phyloP scores from a whole-genome alignment of 2,888 invertebrate genomes.

The Xestia ashworthii region DNA sequence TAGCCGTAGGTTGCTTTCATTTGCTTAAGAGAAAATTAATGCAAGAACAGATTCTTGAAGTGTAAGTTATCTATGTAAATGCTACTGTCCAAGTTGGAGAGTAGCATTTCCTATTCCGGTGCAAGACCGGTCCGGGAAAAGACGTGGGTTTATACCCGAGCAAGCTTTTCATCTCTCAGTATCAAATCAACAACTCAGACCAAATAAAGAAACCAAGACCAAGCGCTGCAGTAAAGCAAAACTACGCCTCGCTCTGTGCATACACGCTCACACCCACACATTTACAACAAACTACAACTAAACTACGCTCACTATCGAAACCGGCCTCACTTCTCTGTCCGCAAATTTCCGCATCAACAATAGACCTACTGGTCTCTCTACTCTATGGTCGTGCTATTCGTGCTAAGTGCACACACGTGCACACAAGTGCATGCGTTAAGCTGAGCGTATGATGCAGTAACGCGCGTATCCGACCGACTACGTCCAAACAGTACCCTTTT shows the following conservation, averaged over 20 bases:
- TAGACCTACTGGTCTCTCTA: neutral
- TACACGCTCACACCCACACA: too few species aligned
- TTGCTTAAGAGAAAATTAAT: neutral
- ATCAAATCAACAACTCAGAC: too few species aligned
- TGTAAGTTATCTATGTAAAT: neutral
- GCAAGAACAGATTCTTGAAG: neutral
- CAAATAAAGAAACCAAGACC: too few species aligned
- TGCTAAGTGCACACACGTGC: slow-evolving; percentile 43
- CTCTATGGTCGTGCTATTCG: neutral
- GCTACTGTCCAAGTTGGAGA: neutral
- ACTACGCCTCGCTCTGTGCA: too few species aligned
- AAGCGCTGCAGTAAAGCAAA: too few species aligned
- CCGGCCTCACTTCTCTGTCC: too few species aligned
- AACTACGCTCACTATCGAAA: too few species aligned
- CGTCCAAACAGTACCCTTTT: slow-evolving; percentile 36
- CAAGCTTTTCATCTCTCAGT: too few species aligned
- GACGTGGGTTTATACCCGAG: too few species aligned
- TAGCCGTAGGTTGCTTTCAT: neutral
- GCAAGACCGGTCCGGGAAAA: too few species aligned
- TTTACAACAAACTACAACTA: too few species aligned
- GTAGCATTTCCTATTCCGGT: neutral
- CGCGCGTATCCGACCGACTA: slow-evolving; percentile 34
- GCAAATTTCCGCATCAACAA: neutral
- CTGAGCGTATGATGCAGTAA: slow-evolving; percentile 61
- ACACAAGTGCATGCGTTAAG: slow-evolving; percentile 50